Base-by-base conservation (phyloP, 2,797 vertebrate genomes). In the Triplophysa bombifrons region DNA sequence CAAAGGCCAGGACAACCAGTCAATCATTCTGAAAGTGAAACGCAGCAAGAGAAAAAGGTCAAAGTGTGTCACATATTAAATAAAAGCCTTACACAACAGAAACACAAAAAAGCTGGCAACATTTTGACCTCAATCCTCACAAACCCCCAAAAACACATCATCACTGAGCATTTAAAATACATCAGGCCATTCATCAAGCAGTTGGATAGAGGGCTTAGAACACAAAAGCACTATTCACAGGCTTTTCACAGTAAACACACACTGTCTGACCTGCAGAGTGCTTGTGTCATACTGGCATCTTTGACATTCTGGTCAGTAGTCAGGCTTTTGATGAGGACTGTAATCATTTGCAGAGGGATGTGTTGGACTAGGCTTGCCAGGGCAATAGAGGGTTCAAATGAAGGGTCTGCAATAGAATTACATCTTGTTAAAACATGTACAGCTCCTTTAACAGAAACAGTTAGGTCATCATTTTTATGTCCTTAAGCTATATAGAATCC, bases 291-390 rank as follows among this genome's bases (percentile, higher is more conserved):
- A 87, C 92, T 98, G 82, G 96, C 96, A 61, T 99, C 98, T 92
- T 96, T 98, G 74, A 99, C 97, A 68, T 98, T 98, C 75, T 97
- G 96, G 90, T 99, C 97, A 5, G 97, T 97, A 79, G 96, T 99
- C 87, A 99, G 96, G 91, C 98, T 99, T 93, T 96, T 95, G 91
- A 99, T 99, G 76, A 99, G 96, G 83, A 99, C 96, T 27, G 96
- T 96, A 87, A 98, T 99, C 98, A 99, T 98, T 91, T 98, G 97
- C 56, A 98, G 91, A 16, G 98, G 98, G 90, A 99, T 99, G 89
- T 99, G 95, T 89, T 99, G 98, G 74, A 99, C 97, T 72, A 99
- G 95, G 86, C 97, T 96, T 85, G 98, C 98, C 83, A 99, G 88
- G 16, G 97, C 95, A 82, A 98, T 97, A 25, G 97, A 98, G 44